Percentiles rank a stretch among this genome's conserved stretches.
These are phyloP conservation scores for Selene dorsalis DNA, from an alignment of 2,797 vertebrate genomes.

Conservation along the genomic window DNA sequence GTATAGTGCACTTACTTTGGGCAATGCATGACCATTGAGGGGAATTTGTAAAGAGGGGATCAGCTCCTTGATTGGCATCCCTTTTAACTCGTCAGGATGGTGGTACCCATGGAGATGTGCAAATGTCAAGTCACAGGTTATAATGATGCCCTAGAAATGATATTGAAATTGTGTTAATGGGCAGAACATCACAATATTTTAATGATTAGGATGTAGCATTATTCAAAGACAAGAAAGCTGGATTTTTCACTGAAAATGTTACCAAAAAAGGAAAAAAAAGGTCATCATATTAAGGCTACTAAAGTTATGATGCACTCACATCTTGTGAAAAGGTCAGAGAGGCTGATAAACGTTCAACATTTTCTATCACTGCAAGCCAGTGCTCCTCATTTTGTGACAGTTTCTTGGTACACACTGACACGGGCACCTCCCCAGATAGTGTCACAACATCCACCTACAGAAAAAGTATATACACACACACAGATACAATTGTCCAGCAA, in stretches of 20 bases:
- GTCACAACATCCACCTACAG: conserved; percentile 86
- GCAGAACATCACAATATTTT: not conserved
- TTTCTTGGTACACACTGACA: conserved; percentile 86
- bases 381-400: conserved; percentile 68
- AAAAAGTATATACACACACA: not conserved
- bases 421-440: conserved; percentile 84
- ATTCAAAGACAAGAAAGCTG: not conserved
- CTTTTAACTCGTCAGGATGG: conserved; percentile 84
- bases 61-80: conserved; percentile 84
- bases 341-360: conserved; percentile 88
- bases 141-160: conserved; percentile 86
- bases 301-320: conserved; percentile 76
- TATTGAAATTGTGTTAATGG: conserved; percentile 20
- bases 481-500: not conserved
- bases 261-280: not conserved
- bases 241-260: not conserved
- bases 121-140: conserved; percentile 89
- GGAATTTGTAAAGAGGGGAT: conserved; percentile 92
- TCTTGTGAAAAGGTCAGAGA: conserved; percentile 85
- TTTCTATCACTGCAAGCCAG: conserved; percentile 87
- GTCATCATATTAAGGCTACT: not conserved
- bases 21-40: conserved; percentile 81
- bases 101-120: conserved; percentile 90
- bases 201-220: not conserved
- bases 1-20: conserved; percentile 83